These are phyloP conservation scores for Drosophila sturtevanti DNA, from an alignment of 1,140 invertebrate genomes.

Conservation along the genomic window DNA sequence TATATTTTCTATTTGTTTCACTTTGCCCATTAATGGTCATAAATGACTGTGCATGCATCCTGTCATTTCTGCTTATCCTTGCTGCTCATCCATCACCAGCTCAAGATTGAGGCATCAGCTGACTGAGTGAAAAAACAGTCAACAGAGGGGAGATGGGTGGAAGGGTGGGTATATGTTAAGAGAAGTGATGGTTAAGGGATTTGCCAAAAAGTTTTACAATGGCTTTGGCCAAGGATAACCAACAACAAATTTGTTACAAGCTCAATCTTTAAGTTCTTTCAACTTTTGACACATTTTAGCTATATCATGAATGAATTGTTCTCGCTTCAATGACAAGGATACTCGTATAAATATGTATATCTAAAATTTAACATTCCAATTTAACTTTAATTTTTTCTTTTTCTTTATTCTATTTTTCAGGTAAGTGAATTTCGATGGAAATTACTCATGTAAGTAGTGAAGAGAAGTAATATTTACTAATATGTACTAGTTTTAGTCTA, in stretches of 20 bases:
- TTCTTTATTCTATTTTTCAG: not conserved
- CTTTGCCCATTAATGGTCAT: constrained; percentile 52
- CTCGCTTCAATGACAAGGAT: not conserved
- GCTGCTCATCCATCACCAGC: constrained; percentile 46
- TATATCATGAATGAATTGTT: not conserved
- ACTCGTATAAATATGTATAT: too few species aligned
- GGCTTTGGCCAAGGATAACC: not conserved
- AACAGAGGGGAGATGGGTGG: not conserved
- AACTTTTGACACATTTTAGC: constrained; percentile 1
- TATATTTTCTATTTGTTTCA: constrained; percentile 35
- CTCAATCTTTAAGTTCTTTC: constrained; percentile 3
- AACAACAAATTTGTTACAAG: constrained; percentile 6
- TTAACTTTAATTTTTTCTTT: not conserved
- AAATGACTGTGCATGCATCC: constrained; percentile 31
- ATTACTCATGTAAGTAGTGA: not conserved
- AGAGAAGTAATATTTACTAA: too few species aligned
- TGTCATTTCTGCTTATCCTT: constrained; percentile 12
- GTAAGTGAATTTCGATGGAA: not conserved
- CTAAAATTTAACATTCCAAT: not conserved
- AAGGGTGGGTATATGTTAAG: too few species aligned
- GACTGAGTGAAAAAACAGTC: constrained; percentile 6
- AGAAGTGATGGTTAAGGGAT: not conserved
- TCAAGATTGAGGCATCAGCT: constrained; percentile 47
- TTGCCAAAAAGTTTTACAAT: constrained; percentile 8
- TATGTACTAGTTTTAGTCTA: too few species aligned